A percentile compares a stretch with the other conserved stretches of the same genome.
These are phyloP conservation scores for Macrotus californicus DNA, from an alignment of 2,113 vertebrate species.

Conservation along the genomic window DNA sequence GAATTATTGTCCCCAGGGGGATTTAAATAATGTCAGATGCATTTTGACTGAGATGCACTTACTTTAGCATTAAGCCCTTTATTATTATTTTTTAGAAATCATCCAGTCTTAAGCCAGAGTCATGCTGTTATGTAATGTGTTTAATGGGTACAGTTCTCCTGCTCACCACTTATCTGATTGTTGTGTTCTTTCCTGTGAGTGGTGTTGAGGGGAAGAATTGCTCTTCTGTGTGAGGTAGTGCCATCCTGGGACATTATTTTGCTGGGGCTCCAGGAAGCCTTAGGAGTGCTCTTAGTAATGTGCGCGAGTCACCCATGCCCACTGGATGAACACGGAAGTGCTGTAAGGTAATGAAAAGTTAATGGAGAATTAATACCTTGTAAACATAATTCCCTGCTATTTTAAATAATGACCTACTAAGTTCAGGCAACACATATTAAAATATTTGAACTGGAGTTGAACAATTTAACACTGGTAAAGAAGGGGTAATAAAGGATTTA, in stretches of 20 bases:
- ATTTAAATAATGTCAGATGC: conserved; percentile 25
- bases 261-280: not conserved
- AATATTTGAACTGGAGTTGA: conserved; percentile 27
- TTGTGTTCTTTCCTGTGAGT: not conserved
- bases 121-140: not conserved
- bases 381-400: conserved; percentile 5
- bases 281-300: not conserved
- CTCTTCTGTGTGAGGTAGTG: not conserved
- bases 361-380: conserved; percentile 37
- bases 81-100: not conserved
- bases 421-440: conserved; percentile 30
- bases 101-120: conserved; percentile 31
- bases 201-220: not conserved
- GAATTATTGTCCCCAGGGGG: not conserved
- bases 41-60: conserved; percentile 4
- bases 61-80: not conserved
- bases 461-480: conserved; percentile 43
- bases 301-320: not conserved
- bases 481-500: not conserved
- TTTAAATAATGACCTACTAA: not conserved
- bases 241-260: not conserved
- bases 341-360: conserved; percentile 26
- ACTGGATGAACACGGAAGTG: not conserved
- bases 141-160: not conserved
- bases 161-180: not conserved